Base-by-base conservation (phyloP, 1,140 invertebrate genomes). In the Drosophila santomea region DNA sequence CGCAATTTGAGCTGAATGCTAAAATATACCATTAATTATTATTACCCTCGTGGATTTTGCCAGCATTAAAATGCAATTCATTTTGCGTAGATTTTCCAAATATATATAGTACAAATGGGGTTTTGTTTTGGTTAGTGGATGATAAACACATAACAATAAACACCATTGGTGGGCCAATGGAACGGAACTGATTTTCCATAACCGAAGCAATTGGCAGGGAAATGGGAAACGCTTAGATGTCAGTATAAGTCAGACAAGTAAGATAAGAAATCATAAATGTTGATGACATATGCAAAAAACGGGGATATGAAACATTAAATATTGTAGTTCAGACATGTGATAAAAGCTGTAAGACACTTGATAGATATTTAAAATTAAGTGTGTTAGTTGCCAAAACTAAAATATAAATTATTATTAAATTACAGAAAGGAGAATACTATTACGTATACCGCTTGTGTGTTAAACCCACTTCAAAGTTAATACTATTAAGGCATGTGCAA, bases 291-390 rank as follows among this genome's bases (percentile, higher is more conserved):
- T 28, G 28, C 17, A 6, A 55, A 68, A 71, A 64, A 68, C 28
- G 73, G 62, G 68, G 50, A 76, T 55, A 61, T 38, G 10, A 60
- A 56, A 56, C 57, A 72, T 83, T 59, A 52, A 76, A 83, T 56
- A 64, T 41, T 76, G 51, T 67, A 45, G 58, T 50, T 39, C 64
- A 71, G 47, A 58, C 71, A 69, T 28, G 57, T 52, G 44, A 56
- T 44, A 47, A 41, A 36, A 66, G 72, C 55, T 50, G 61, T 54
- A 64, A 43, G 48, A 20, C 20, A 20, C 20, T 20, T 20, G 2
- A 20, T 20, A 20, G 20, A 20, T 20, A 20, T 20, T 20, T 20
- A 1, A 20, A 20, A 20, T 20, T 20, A 20, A 20, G 20, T 20
- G 20, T 20, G 20, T 25, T 25, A 25, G 25, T 25, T 25, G 17